Conservation (phyloP, 2,797 vertebrate species). For the Rhyacichthys aspro region DNA sequence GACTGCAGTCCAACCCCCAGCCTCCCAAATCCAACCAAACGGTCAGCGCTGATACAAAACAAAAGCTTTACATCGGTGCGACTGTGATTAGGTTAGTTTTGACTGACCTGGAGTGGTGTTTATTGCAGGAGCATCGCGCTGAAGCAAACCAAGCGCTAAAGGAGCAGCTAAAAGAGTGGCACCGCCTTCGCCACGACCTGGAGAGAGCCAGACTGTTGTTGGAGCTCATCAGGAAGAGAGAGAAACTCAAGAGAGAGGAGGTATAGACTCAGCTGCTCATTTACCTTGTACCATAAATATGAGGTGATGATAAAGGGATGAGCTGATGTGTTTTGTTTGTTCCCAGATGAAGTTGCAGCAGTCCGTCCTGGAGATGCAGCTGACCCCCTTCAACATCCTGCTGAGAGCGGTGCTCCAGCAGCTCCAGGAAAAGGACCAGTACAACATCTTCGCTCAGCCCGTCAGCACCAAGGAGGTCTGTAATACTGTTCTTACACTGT, state of each 20-base stretch:
- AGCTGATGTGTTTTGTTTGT: background rate
- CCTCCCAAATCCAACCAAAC: slow-evolving; percentile 83
- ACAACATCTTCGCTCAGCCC: slow-evolving; percentile 92
- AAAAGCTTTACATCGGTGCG: rapidly evolving
- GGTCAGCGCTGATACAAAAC: slow-evolving; percentile 69
- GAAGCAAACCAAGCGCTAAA: slow-evolving; percentile 89
- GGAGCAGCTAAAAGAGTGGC: slow-evolving; percentile 97
- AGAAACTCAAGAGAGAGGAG: slow-evolving; percentile 98
- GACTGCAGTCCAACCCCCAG: slow-evolving; percentile 92
- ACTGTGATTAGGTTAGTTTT: too few species aligned
- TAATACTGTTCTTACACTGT: background rate
- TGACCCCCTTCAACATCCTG: slow-evolving; percentile 91
- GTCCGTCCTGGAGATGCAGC: slow-evolving; percentile 89
- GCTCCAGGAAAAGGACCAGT: slow-evolving; percentile 93
- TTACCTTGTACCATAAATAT: too few species aligned
- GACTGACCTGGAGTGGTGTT: background rate
- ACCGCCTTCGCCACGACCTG: slow-evolving; percentile 94
- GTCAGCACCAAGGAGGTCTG: slow-evolving; percentile 92
- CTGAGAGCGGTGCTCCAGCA: slow-evolving; percentile 90
- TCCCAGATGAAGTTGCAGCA: slow-evolving; percentile 93
- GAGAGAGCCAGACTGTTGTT: slow-evolving; percentile 93
- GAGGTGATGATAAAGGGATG: background rate
- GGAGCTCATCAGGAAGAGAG: slow-evolving; percentile 95
- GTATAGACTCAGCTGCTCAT: slow-evolving; percentile 60
- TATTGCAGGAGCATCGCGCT: slow-evolving; percentile 80